phyloP scores from a whole-genome alignment of 2,888 invertebrate species.

The Drosophila helvetica region DNA sequence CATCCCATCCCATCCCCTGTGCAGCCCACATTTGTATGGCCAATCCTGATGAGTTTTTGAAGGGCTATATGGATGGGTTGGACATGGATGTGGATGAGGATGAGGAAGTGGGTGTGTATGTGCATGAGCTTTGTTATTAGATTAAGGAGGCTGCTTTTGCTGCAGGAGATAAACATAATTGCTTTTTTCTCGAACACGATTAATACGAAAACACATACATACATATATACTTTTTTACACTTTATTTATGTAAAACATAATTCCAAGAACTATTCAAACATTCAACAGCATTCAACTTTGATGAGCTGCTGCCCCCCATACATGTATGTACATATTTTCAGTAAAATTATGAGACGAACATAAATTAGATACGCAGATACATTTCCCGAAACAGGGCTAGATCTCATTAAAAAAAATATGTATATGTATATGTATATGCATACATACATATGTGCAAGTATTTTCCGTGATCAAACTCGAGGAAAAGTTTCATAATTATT shows the following conservation, averaged over 20 bases:
- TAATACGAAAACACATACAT: constrained; percentile 6
- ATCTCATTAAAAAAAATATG: constrained; percentile 33
- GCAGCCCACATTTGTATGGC: constrained; percentile 29
- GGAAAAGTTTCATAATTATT: constrained; percentile 26
- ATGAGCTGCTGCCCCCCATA: constrained; percentile 14
- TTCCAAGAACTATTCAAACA: constrained; percentile 18
- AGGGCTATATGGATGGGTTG: constrained; percentile 28
- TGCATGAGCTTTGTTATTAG: constrained; percentile 26
- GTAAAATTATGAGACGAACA: constrained; percentile 60
- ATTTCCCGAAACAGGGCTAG: background rate
- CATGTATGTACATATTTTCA: constrained; percentile 32
- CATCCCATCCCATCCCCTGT: background rate
- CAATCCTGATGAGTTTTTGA: constrained; percentile 48
- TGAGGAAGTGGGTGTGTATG: constrained; percentile 5
- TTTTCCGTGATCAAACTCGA: constrained; percentile 5
- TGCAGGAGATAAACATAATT: constrained; percentile 39
- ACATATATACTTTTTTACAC: background rate
- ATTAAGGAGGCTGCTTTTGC: constrained; percentile 30
- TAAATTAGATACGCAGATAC: constrained; percentile 54
- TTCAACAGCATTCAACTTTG: constrained; percentile 27
- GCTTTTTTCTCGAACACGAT: constrained; percentile 13
- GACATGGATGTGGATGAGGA: background rate
- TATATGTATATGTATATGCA: background rate
- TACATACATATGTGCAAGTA: background rate
- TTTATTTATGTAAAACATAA: background rate